Evolutionary conservation across 1,140 invertebrate species (phyloP), one percentile per base, ranked within the genome.

Genomic region (Scylla paramamosain): DNA sequence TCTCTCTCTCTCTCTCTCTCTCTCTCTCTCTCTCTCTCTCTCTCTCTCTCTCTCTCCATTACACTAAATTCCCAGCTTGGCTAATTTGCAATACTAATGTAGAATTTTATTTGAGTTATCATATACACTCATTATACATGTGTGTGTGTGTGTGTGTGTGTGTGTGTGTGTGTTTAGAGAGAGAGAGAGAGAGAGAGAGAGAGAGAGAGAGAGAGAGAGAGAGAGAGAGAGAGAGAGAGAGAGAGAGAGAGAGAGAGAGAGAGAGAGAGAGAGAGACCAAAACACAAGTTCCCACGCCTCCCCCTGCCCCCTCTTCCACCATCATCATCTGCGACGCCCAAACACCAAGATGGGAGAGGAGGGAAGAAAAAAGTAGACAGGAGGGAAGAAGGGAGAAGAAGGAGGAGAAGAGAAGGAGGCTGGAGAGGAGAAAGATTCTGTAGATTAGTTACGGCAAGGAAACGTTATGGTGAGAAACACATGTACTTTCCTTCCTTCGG

Each of bases 61-160:
- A n/a, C 39, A 39, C 39, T 39, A 39, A 2, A 39, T 39, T 59
- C 1, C 10, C 52, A 59, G 52, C 52, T 20, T 59, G 52, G 20
- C 52, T 59, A 12, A 59, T 20, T 59, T 59, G 52, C 52, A 31
- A 90, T 90, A 46, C 31, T 46, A 90, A 28, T 46, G 39, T 59
- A 8, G 88, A 48, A 52, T 10, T 45, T 10, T 88, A 29, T 59
- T 59, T 59, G 52, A 59, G 10, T 59, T 59, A 20, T 59, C 52
- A 59, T 59, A 14, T 20, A 59, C 10, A 59, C 0, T 59, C 16
- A 59, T 59, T 59, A 20, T 12, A 20, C 8, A 46, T 88, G 87
- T 32, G 87, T 88, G 87, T 88, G 87, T n/a, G 20, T 87, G 84
- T 87, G 87, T 88, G 87, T 88, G 87, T 88, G 87, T 32, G 87